Conservation (phyloP, 2,113 vertebrate genomes). For the Perognathus longimembris region DNA sequence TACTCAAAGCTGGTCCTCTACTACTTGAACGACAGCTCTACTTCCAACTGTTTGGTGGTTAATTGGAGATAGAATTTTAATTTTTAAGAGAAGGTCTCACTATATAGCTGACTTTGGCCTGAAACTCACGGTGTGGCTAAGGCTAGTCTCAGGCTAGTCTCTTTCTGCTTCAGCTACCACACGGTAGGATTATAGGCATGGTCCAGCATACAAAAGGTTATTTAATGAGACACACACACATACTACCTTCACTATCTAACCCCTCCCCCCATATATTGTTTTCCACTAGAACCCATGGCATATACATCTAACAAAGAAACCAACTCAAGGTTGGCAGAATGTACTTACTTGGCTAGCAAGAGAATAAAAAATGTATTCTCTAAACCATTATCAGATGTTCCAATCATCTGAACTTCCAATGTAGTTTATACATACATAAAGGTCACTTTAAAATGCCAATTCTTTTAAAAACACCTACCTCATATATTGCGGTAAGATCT, state of each 20-base stretch:
- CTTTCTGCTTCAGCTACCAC: not conserved
- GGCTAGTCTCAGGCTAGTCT: not conserved
- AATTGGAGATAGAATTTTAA: too few relatives aligned
- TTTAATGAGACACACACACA: not conserved
- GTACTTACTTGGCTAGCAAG: constrained; percentile 23
- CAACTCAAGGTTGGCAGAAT: not conserved
- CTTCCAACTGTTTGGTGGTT: too few relatives aligned
- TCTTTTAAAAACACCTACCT: constrained; percentile 88
- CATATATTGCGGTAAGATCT: constrained; percentile 97
- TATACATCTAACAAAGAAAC: not conserved
- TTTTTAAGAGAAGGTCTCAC: not conserved
- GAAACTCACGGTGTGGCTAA: not conserved
- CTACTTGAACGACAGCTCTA: too few relatives aligned
- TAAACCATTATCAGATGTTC: not conserved
- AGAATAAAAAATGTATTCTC: constrained; percentile 31
- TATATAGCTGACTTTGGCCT: not conserved
- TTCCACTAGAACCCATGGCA: not conserved
- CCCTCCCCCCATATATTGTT: not conserved
- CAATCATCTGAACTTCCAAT: not conserved
- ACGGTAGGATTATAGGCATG: not conserved
- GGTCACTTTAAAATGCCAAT: constrained; percentile 28
- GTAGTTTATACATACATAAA: constrained; percentile 39
- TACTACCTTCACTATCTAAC: too few relatives aligned
- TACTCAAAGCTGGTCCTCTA: too few relatives aligned
- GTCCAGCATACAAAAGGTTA: not conserved